Evolutionary conservation across 64 coral and sea anemone species (phyloP), one percentile per base, ranked within the genome.

Genomic region (Platygyra sinensis): DNA sequence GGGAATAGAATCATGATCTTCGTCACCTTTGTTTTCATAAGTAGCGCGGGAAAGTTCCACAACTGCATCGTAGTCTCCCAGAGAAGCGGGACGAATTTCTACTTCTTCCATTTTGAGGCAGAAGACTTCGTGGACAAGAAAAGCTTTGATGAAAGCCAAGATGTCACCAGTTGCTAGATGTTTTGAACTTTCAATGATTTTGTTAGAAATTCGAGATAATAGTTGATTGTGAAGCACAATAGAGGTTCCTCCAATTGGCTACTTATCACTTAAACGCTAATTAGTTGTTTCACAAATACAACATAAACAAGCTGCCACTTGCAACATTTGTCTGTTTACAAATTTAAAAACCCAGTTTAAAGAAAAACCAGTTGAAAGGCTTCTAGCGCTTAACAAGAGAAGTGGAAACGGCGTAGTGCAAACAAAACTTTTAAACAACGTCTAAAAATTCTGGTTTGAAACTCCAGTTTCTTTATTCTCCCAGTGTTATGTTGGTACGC

Each of bases 141-240:
- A 19, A 3, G 29, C 20, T 67, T 36, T 14, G 30, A 15, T 7
- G 11, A 64, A 84, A 64, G 38, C 60, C 22, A 67, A 20, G 10
- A 17, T 62, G 57, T 67, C 63, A 67, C 63, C 4, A 62, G 13
- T 63, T 67, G 79, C 31, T 82, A 82, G 59, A 59, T 28, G 13
- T 50, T 46, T 84, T 84, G 62, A 67, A 27, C 80, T 84, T 84
- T 64, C 61, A 49, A n/a, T 67, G 50, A 33, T 84, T 84, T 84
- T 69, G 30, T 69, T 67, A 84, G 62, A 84, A 69, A 84, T 84
- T 46, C 30, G 80, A 69, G 61, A 84, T 67, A 67, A 67, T 28
- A 67, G 20, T 16, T 49, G 22, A 69, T 69, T 84, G 80, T 67
- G 19, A 4, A 67, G 62, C 20, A 69, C 62, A 84, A 84, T 84